phyloP scores from a whole-genome alignment of 1,140 invertebrate species.

The Lepidurus packardi region DNA sequence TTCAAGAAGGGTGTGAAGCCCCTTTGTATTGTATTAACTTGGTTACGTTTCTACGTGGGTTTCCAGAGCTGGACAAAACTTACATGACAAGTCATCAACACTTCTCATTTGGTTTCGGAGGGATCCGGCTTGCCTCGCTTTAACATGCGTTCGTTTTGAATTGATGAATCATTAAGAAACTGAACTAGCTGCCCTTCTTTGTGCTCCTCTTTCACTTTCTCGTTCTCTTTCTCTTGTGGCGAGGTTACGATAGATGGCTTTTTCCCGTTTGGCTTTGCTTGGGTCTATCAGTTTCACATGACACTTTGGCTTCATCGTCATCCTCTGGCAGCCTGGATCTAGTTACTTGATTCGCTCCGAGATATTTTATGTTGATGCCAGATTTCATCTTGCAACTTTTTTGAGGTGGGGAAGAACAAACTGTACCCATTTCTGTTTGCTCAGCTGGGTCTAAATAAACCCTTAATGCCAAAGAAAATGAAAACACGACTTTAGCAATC shows the following conservation, averaged over 20 bases:
- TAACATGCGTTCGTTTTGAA: background rate
- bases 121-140: background rate
- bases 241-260: background rate
- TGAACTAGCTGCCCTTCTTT: background rate
- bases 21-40: background rate
- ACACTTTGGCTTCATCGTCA: background rate
- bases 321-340: constrained; percentile 1
- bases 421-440: background rate
- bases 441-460: background rate
- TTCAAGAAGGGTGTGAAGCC: background rate
- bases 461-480: background rate
- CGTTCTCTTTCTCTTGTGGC: background rate
- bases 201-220: background rate
- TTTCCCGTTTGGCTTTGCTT: background rate
- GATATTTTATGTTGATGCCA: background rate
- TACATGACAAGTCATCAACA: background rate
- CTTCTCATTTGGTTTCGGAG: no score
- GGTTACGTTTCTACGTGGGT: no score
- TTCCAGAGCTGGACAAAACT: no score
- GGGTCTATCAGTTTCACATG: background rate
- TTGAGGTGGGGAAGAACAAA: background rate
- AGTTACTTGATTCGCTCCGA: background rate
- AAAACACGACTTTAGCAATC: constrained; percentile 8
- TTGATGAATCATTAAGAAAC: background rate
- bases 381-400: background rate